Percentiles rank a stretch among this genome's conserved stretches.
Conservation (phyloP, 2,797 vertebrate species). For the Poeciliopsis gracilis region DNA sequence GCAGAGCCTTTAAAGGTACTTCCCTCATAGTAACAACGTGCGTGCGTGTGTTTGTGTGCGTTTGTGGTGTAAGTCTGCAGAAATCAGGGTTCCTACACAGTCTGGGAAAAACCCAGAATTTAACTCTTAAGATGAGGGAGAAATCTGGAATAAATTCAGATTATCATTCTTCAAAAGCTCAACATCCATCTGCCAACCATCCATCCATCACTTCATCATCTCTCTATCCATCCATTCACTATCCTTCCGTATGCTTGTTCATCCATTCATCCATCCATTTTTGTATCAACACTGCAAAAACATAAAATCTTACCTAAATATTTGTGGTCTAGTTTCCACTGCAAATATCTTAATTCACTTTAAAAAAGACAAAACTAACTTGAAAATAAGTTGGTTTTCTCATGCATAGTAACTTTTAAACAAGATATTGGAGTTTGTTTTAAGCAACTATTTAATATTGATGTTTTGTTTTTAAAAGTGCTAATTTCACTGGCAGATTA, state of each 20-base stretch:
- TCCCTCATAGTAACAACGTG: not conserved
- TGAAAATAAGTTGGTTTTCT: too few species aligned
- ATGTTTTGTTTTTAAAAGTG: too few species aligned
- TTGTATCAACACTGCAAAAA: not conserved
- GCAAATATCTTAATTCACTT: too few species aligned
- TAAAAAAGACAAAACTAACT: too few species aligned
- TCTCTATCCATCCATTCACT: not conserved
- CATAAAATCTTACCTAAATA: too few species aligned
- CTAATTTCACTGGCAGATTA: too few species aligned
- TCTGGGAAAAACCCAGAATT: not conserved
- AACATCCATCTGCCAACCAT: not conserved
- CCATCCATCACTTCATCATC: not conserved
- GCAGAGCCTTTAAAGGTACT: too few species aligned
- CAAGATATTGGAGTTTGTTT: too few species aligned
- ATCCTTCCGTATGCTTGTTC: not conserved
- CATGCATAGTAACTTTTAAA: too few species aligned
- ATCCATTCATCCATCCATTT: not conserved
- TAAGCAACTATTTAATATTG: too few species aligned
- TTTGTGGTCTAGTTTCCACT: too few species aligned
- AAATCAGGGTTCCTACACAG: slow-evolving; percentile 6
- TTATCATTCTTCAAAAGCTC: not conserved
- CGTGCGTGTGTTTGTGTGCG: not conserved
- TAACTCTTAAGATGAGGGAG: not conserved
- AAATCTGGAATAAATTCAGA: too few species aligned
- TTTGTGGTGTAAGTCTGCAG: slow-evolving; percentile 9